Evolutionary conservation across 2,113 vertebrate genomes (phyloP).

Genomic region (Larimichthys crocea): DNA sequence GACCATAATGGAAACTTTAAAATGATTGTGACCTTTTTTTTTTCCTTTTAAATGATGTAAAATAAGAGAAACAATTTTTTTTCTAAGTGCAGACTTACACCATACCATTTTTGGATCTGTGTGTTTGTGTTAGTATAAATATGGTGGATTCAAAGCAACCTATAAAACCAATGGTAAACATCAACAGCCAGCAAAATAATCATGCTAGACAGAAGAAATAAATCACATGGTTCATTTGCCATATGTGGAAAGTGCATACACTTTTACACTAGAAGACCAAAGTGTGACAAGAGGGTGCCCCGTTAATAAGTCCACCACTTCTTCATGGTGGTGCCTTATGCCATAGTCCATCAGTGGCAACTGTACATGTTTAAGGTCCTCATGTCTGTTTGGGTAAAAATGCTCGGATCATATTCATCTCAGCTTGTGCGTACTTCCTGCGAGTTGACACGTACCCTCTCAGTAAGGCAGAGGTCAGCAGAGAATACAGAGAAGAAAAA

Average conservation of each 20-base stretch:
- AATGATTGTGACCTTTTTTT: constrained; percentile 33
- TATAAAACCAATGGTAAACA: constrained; percentile 70
- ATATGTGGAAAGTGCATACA: constrained; percentile 73
- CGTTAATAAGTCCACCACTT: constrained; percentile 46
- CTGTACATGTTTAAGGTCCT: constrained; percentile 74
- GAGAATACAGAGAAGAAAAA: constrained; percentile 62
- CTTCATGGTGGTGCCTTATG: constrained; percentile 34
- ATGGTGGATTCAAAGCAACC: constrained; percentile 61
- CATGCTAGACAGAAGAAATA: constrained; percentile 74
- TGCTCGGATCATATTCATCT: constrained; percentile 39
- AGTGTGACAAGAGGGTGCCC: constrained; percentile 68
- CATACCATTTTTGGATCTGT: constrained; percentile 48
- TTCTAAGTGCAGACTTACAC: constrained; percentile 61
- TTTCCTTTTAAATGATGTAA: constrained; percentile 25
- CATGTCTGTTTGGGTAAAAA: constrained; percentile 58
- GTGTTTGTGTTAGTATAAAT: constrained; percentile 69
- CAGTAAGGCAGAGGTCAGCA: constrained; percentile 79
- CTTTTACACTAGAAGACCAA: constrained; percentile 74
- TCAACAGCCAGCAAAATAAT: constrained; percentile 72
- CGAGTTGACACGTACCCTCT: constrained; percentile 59
- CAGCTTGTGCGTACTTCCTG: constrained; percentile 56
- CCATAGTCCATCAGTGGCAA: constrained; percentile 50
- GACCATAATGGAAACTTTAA: constrained; percentile 56
- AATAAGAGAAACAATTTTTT: constrained; percentile 56
- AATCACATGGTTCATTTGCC: constrained; percentile 64